Evolutionary conservation across 2,797 vertebrate genomes (phyloP).

Genomic region (Sebastes elongatus): DNA sequence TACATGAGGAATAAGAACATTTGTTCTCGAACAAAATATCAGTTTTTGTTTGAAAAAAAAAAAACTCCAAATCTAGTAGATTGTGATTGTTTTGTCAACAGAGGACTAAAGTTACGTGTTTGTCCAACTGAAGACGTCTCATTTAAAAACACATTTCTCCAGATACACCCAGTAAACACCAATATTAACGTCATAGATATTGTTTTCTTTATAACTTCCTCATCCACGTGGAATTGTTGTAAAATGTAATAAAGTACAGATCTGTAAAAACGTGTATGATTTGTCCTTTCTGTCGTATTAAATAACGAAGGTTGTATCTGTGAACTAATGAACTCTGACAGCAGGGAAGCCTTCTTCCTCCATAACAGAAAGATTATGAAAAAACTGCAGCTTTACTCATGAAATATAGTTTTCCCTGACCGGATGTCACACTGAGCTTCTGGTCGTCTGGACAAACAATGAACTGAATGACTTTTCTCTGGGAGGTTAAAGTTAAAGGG

Average conservation of each 20-base stretch:
- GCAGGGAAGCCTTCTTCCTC: neutral
- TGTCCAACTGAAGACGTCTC: neutral
- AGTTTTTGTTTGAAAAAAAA: neutral
- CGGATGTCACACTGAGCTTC: neutral
- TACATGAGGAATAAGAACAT: neutral
- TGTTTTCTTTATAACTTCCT: neutral
- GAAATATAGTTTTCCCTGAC: accelerated
- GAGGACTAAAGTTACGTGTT: neutral
- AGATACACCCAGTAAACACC: neutral
- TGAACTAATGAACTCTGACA: neutral
- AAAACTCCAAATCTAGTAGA: neutral
- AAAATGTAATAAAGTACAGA: constrained; percentile 45
- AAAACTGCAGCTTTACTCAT: neutral
- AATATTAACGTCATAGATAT: neutral
- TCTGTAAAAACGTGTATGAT: neutral
- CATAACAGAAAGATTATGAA: neutral
- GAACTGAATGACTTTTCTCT: neutral
- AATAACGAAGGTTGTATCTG: neutral
- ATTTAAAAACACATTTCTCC: neutral
- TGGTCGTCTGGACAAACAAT: neutral
- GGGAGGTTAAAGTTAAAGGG: neutral
- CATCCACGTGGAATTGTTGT: neutral
- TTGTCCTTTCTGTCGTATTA: neutral
- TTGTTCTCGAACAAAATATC: neutral
- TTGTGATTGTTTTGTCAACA: neutral